phyloP scores from a whole-genome alignment of 2,113 vertebrate genomes.

The Proteles cristata region DNA sequence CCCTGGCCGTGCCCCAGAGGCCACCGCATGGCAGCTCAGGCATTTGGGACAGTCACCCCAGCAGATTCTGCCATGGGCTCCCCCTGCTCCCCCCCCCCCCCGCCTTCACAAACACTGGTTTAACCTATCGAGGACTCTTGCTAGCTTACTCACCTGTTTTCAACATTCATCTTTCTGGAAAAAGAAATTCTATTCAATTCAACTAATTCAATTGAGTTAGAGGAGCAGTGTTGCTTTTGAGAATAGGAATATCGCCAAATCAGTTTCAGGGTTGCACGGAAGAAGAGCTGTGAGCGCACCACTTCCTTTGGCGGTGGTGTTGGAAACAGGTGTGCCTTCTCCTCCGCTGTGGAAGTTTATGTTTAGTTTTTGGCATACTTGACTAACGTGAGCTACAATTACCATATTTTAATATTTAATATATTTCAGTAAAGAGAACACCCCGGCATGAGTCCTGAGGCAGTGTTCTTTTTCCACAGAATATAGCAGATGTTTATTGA shows the following conservation, averaged over 20 bases:
- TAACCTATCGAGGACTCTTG: background rate
- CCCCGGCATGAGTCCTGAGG: background rate
- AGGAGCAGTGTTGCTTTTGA: background rate
- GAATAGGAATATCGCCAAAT: background rate
- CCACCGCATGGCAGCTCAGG: too few relatives aligned
- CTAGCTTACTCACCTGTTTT: background rate
- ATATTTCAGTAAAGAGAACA: constrained; percentile 17
- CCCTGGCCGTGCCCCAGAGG: rapidly evolving
- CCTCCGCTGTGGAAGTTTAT: background rate
- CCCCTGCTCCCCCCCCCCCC: rapidly evolving
- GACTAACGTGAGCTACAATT: constrained; percentile 35
- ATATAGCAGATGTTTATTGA: background rate
- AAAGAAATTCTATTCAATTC: too few relatives aligned
- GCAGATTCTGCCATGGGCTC: background rate
- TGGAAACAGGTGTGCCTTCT: background rate
- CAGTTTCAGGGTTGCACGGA: background rate
- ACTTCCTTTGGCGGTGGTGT: background rate
- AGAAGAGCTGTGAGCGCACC: background rate
- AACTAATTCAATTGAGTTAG: background rate
- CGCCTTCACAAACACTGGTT: background rate
- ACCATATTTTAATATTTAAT: constrained; percentile 33
- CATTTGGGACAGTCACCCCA: background rate
- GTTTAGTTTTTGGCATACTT: background rate
- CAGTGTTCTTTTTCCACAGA: background rate
- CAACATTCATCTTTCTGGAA: background rate